Evolutionary conservation across 2,888 invertebrate species (phyloP).

Genomic region (Dryobota labecula): DNA sequence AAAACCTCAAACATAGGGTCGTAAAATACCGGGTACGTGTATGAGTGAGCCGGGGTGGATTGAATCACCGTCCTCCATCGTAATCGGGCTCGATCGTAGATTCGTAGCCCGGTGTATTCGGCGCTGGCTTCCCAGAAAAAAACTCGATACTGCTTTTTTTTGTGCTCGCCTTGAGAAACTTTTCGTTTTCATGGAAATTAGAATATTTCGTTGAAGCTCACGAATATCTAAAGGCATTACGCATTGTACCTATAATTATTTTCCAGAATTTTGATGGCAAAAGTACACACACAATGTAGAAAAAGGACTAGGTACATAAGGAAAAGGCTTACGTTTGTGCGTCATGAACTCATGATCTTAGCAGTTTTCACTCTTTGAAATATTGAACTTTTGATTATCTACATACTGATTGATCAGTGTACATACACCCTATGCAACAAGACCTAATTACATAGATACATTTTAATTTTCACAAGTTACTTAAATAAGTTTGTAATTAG

Average conservation of each 20-base stretch:
- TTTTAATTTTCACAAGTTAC: background rate
- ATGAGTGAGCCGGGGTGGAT: conserved; percentile 65
- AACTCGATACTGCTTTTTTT: conserved; percentile 45
- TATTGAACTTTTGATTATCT: no score
- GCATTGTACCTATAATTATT: conserved; percentile 22
- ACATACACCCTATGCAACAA: background rate
- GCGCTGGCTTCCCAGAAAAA: conserved; percentile 60
- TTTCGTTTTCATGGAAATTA: conserved; percentile 60
- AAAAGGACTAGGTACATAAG: background rate
- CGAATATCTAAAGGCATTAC: conserved; percentile 49
- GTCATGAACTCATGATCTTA: background rate
- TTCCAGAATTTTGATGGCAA: conserved; percentile 20
- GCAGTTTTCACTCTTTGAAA: background rate
- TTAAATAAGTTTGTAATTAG: background rate
- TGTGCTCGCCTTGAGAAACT: conserved; percentile 52
- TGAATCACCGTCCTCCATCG: conserved; percentile 79
- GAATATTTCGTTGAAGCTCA: conserved; percentile 46
- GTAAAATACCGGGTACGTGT: conserved; percentile 41
- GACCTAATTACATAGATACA: background rate
- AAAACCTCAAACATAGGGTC: conserved; percentile 43
- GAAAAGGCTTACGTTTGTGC: background rate
- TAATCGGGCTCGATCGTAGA: conserved; percentile 60
- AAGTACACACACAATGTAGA: background rate
- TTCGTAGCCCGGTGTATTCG: conserved; percentile 42
- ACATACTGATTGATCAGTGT: background rate